Evolutionary conservation across 2,888 invertebrate species (phyloP).

Genomic region (Alviniconcha strummeri): DNA sequence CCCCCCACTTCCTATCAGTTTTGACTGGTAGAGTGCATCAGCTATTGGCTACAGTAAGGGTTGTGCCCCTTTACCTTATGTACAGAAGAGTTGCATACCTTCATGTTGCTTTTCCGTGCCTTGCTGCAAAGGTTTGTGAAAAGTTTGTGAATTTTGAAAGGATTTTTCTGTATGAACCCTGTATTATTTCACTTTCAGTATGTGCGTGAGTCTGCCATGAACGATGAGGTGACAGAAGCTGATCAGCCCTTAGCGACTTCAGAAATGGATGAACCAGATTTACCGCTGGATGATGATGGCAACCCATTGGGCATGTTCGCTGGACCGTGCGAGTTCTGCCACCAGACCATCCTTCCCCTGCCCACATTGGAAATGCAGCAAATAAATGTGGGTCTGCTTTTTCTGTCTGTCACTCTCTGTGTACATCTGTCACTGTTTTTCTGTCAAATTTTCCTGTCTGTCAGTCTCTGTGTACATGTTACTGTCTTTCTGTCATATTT

Average conservation of each 20-base stretch:
- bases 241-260: too few species aligned
- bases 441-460: not conserved
- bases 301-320: constrained; percentile 55
- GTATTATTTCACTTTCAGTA: constrained; percentile 49
- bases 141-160: too few species aligned
- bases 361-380: constrained; percentile 69
- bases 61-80: too few species aligned
- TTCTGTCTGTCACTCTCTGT: not conserved
- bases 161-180: not conserved
- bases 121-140: too few species aligned
- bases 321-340: constrained; percentile 70
- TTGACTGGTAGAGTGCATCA: too few species aligned
- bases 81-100: too few species aligned
- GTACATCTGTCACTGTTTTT: not conserved
- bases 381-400: not conserved
- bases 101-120: too few species aligned
- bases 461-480: too few species aligned
- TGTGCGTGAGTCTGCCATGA: constrained; percentile 60
- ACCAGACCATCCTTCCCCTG: constrained; percentile 53
- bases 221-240: constrained; percentile 40
- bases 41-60: too few species aligned
- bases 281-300: constrained; percentile 48
- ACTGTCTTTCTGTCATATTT: too few species aligned
- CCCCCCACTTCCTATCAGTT: too few species aligned
- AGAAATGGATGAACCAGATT: constrained; percentile 1